A percentile compares a stretch with the other conserved stretches of the same genome.
phyloP scores from a whole-genome alignment of 2,888 invertebrate species.

The Orthonychiurus folsomi region DNA sequence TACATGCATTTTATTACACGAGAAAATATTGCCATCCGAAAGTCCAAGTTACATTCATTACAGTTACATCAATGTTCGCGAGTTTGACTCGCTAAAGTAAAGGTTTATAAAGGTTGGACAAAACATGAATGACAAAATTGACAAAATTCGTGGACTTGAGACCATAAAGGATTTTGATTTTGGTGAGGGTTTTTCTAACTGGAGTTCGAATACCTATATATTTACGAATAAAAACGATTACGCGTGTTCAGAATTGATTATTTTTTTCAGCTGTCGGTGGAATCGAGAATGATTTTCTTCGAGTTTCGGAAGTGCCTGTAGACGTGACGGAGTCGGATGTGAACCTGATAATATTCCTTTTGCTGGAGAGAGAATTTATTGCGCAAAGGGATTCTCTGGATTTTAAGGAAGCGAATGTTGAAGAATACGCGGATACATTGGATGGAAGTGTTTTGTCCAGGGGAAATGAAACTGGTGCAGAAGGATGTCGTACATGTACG shows the following conservation, averaged over 20 bases:
- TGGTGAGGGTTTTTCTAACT: slow-evolving; percentile 23
- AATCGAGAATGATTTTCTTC: slow-evolving; percentile 4
- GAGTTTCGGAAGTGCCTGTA: slow-evolving; percentile 13
- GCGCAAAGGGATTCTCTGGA: not conserved
- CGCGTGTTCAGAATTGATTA: too few species aligned
- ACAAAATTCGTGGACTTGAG: slow-evolving; percentile 5
- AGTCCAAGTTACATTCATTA: too few species aligned
- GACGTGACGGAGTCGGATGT: slow-evolving; percentile 23
- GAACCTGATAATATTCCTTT: slow-evolving; percentile 28
- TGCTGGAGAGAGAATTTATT: slow-evolving; percentile 27
- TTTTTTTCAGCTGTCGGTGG: slow-evolving; percentile 21
- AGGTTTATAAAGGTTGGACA: not conserved
- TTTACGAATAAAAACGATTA: too few species aligned
- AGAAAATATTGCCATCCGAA: too few species aligned
- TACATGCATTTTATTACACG: too few species aligned
- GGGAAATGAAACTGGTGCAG: not conserved
- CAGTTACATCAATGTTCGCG: too few species aligned
- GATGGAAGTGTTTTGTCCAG: not conserved
- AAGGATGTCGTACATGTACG: too few species aligned
- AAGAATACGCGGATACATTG: slow-evolving; percentile 4
- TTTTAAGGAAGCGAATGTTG: slow-evolving; percentile 10
- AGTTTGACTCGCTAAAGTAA: not conserved
- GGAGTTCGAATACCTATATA: too few species aligned
- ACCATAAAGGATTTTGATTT: slow-evolving; percentile 32
- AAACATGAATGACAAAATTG: not conserved